phyloP scores from a whole-genome alignment of 2,113 vertebrate species.

The Petromus typicus region DNA sequence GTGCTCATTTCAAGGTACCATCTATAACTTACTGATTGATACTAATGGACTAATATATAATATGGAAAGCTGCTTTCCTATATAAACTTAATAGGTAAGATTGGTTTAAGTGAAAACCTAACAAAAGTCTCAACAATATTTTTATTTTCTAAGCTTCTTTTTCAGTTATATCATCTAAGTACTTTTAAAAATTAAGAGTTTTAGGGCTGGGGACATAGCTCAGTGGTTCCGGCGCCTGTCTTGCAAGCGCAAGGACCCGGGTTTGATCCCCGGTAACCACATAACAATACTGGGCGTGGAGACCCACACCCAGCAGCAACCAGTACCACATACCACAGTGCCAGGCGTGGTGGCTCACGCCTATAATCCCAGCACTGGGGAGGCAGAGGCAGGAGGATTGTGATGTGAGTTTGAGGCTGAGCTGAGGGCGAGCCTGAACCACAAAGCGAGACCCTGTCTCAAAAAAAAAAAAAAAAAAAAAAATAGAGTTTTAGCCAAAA shows the following conservation, averaged over 20 bases:
- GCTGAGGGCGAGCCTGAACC: too few relatives aligned
- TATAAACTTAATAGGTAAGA: conserved; percentile 38
- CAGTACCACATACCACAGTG: too few relatives aligned
- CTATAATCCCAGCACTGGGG: too few relatives aligned
- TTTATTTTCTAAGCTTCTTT: conserved; percentile 53
- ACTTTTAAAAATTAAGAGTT: conserved; percentile 7
- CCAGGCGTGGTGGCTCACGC: too few relatives aligned
- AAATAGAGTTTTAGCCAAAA: conserved; percentile 14
- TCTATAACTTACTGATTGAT: conserved; percentile 33
- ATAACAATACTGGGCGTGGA: too few relatives aligned
- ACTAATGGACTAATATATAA: conserved; percentile 42
- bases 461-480: neutral
- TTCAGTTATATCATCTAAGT: conserved; percentile 7
- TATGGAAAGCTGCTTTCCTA: conserved; percentile 43
- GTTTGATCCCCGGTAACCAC: too few relatives aligned
- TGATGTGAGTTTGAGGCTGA: too few relatives aligned
- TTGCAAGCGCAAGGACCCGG: too few relatives aligned
- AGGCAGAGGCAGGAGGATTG: too few relatives aligned
- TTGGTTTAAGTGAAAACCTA: conserved; percentile 24
- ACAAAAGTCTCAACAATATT: neutral
- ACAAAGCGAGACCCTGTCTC: too few relatives aligned
- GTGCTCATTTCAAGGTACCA: conserved; percentile 29
- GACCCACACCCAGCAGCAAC: too few relatives aligned
- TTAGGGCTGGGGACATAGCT: neutral
- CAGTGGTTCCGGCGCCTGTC: too few relatives aligned